These are phyloP conservation scores for Carettochelys insculpta DNA, from an alignment of 2,113 vertebrate species.

Conservation along the genomic window DNA sequence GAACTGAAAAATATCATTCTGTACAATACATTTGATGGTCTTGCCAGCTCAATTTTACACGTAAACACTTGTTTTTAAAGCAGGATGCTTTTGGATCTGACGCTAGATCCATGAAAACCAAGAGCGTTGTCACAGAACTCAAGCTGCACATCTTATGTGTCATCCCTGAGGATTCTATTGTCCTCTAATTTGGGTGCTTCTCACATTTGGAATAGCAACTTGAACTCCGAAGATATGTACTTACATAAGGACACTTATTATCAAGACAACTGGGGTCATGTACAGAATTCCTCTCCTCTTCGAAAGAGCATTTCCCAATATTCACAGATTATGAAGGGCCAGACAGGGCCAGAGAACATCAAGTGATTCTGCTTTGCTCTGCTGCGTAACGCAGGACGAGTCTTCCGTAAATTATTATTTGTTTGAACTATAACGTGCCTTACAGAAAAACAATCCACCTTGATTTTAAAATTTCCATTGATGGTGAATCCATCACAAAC, in stretches of 20 bases:
- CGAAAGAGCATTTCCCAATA: neutral
- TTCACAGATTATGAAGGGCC: neutral
- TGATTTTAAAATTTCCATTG: neutral
- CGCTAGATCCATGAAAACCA: neutral
- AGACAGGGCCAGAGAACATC: neutral
- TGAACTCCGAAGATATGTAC: too few relatives aligned
- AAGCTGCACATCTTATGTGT: neutral
- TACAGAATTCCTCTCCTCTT: neutral
- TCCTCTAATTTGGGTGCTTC: neutral
- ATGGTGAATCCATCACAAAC: neutral
- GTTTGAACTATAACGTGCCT: neutral
- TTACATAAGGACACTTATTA: neutral
- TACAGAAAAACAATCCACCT: neutral
- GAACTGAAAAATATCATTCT: too few relatives aligned
- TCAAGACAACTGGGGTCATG: neutral
- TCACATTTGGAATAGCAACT: neutral
- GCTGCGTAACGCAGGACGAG: neutral
- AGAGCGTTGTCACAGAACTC: neutral
- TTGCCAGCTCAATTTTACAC: neutral
- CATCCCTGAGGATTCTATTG: neutral
- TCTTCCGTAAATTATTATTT: neutral
- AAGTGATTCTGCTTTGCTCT: neutral
- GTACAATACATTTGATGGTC: too few relatives aligned
- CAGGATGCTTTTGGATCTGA: neutral
- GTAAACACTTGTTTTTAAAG: neutral